Base-by-base conservation (phyloP, 2,888 invertebrate species). In the Lepidonotus clava region DNA sequence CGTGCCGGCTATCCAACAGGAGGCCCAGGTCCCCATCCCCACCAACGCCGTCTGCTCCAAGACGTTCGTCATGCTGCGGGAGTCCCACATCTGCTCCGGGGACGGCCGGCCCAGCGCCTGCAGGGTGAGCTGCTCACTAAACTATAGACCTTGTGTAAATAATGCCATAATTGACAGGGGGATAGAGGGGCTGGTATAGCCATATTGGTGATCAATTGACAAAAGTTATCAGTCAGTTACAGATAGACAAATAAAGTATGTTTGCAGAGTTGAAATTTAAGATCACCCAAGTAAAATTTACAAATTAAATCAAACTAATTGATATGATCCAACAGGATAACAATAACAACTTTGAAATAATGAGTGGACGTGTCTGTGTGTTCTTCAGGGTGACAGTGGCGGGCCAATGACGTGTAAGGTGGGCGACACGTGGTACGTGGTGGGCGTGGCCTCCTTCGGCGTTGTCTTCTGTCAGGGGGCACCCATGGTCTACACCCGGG, bases 321-420 rank as follows among this genome's bases (percentile, higher is more conserved):
- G n/a, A n/a, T n/a, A n/a, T n/a, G n/a, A n/a, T n/a, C n/a, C n/a
- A n/a, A n/a, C n/a, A n/a, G 14, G 53, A 51, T 21, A 18, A 51
- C 14, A n/a, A n/a, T 18, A 51, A 51, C 14, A n/a, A 18, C 14
- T 21, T 21, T 18, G 14, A 51, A 18, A 51, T 51, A 51, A 51
- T 18, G 53, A 18, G 53, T 51, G 14, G n/a, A 18, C 66, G n/a
- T n/a, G n/a, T n/a, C n/a, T n/a, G n/a, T n/a, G n/a, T n/a, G n/a
- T n/a, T n/a, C 32, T 83, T 28, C 56, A 83, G 85, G 85, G 85
- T 41, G 85, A 85, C 71, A 56, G 56, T 40, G 85, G 85, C 6
- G 85, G 85, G 1, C 85, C 85, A 0, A 51, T 38, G 32, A 38
- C 85, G 18, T 85, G 85, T 85, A 14, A 40, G 32, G 85, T 85